Base-by-base conservation (phyloP, 2,888 invertebrate genomes). In the Elegia similella region DNA sequence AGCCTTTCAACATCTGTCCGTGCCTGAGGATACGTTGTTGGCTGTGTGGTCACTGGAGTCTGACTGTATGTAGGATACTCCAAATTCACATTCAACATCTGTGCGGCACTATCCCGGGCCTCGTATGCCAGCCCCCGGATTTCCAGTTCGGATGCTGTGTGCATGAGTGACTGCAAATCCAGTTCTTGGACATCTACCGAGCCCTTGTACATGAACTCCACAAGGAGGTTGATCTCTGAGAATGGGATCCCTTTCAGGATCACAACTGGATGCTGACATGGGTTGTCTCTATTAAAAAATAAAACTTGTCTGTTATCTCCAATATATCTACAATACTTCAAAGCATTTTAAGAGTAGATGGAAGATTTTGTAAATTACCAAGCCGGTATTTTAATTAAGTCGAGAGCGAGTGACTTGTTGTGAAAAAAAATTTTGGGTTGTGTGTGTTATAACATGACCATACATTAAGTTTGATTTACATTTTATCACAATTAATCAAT, bases 141-240 rank as follows among this genome's bases (percentile, higher is more conserved):
- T 78, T 95, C 94, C 55, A 95, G 79, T 69, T 95, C 95, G 3
- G 94, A 93, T 0, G 95, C 94, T 34, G 95, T 93, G 69, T 94
- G 93, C 84, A 94, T 93, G 56, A 95, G 74, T 0, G 93, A 93
- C 62, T 94, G 93, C 34, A 95, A 79, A 68, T 93, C 93, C 65
- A 94, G 87, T 61, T 94, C 93, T 53, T 94, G 93, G 6, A 95
- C 93, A 69, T 95, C 94, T 59, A 95, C 94, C 1, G 93, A 94
- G 0, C 95, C 95, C 65, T 94, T 93, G 80, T 95, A 95, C 93
- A 95, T 95, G 64, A 95, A 94, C 75, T 95, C 94, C 62, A 95
- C 86, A 42, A 95, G 87, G 60, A 94, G 91, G 74, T 94, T 93
- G 88, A 95, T 94, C 80, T 94, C 94, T 55, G 93, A 93, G 69